Base-by-base conservation (phyloP, 1,140 invertebrate species). In the Drosophila serrata region DNA sequence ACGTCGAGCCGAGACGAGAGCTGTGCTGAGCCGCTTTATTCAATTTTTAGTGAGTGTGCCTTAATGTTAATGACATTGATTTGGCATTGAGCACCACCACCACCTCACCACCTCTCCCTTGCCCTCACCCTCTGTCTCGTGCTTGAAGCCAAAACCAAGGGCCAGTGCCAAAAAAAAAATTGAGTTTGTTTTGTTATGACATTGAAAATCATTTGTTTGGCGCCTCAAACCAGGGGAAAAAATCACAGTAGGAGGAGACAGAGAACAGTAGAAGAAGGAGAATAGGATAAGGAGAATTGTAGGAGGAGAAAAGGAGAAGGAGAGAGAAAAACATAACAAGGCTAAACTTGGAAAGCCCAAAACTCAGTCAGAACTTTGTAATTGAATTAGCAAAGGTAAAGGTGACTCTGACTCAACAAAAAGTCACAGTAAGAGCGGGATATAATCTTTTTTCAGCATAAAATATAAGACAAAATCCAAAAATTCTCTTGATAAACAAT, bases 21-120 rank as follows among this genome's bases (percentile, higher is more conserved):
- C 22, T 22, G 43, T 33, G 31, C 48, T 53, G 17, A 79, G 76
- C 67, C 65, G 84, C 80, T 87, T 87, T 87, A 77, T 80, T 84
- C 80, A 88, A 90, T 88, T 77, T 81, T 90, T 90, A 88, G 80
- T 90, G 81, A 84, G 82, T 87, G 80, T 88, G 84, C 72, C 82
- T 87, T 90, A 88, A 79, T 88, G 84, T 88, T 88, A 90, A 88
- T 88, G 84, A 88, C 84, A 90, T 88, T 90, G 84, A 88, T 88
- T 88, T 88, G 84, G 84, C 84, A 88, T 88, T 88, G 84, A 80
- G 46, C 59, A 64, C 67, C 48, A 58, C 70, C 40, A 39, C 31
- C 64, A 29, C 15, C 43, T 13, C 35, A 27, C 27, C 29, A n/a
- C 31, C 60, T 65, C 56, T 65, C 60, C 12, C 46, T 17, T 2